phyloP scores from a whole-genome alignment of 2,113 vertebrate species.

The Monopterus albus region DNA sequence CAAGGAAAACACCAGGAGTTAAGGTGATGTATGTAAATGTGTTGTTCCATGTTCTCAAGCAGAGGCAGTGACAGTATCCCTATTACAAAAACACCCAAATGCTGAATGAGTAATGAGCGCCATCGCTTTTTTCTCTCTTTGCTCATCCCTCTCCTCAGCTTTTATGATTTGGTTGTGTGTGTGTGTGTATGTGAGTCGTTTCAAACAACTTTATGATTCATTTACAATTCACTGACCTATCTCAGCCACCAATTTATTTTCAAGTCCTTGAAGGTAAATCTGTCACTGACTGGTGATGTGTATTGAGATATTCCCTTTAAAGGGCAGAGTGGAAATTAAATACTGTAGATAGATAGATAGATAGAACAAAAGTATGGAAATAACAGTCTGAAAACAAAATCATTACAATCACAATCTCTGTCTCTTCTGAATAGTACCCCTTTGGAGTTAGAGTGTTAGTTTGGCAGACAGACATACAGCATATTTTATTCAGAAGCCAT shows the following conservation, averaged over 20 bases:
- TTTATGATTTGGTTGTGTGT: not conserved
- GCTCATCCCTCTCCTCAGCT: slow-evolving; percentile 6
- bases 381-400: too few species aligned
- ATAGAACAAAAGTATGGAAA: too few species aligned
- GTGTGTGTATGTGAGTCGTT: not conserved
- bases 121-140: slow-evolving; percentile 24
- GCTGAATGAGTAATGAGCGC: slow-evolving; percentile 34
- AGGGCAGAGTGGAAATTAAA: slow-evolving; percentile 4
- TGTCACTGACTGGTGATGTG: slow-evolving; percentile 40
- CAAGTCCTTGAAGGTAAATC: slow-evolving; percentile 41
- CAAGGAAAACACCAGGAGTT: not conserved
- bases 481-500: slow-evolving; percentile 38
- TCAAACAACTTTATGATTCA: slow-evolving; percentile 21
- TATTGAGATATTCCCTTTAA: slow-evolving; percentile 28
- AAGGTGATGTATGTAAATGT: not conserved
- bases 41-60: slow-evolving; percentile 21
- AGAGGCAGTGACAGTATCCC: slow-evolving; percentile 5
- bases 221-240: slow-evolving; percentile 45
- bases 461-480: not conserved
- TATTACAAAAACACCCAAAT: slow-evolving; percentile 22
- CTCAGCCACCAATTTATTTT: slow-evolving; percentile 43
- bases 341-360: not conserved
- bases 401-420: too few species aligned
- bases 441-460: too few species aligned
- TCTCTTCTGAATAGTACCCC: too few species aligned